phyloP scores from a whole-genome alignment of 2,113 vertebrate species.

The Burhinus oedicnemus region DNA sequence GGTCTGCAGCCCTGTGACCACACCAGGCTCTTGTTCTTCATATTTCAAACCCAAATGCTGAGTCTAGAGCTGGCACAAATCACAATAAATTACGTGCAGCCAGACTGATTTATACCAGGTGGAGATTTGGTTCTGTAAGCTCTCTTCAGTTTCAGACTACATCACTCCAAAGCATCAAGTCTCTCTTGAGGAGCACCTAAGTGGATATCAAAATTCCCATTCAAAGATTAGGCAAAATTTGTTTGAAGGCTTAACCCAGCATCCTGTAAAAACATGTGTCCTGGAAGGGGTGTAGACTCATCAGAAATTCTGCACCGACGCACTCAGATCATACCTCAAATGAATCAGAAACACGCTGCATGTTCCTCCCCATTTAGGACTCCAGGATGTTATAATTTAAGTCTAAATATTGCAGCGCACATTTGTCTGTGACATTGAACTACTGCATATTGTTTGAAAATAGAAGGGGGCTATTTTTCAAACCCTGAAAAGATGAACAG shows the following conservation, averaged over 20 bases:
- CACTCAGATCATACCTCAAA: background rate
- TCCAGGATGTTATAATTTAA: background rate
- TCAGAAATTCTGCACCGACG: background rate
- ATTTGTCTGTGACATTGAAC: conserved; percentile 56
- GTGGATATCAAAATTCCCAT: background rate
- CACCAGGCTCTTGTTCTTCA: background rate
- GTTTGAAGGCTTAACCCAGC: background rate
- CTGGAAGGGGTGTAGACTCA: background rate
- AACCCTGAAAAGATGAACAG: conserved; percentile 24
- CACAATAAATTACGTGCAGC: rapidly evolving
- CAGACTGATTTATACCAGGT: background rate
- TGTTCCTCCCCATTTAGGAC: background rate
- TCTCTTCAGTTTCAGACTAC: background rate
- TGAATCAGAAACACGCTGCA: background rate
- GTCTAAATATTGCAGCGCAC: conserved; percentile 21
- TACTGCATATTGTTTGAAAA: conserved; percentile 55
- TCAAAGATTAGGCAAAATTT: background rate
- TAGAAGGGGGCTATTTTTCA: conserved; percentile 50
- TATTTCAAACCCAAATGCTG: background rate
- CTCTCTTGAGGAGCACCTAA: background rate
- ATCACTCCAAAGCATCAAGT: background rate
- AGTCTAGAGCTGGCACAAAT: background rate
- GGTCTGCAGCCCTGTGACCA: background rate
- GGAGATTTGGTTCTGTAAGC: background rate
- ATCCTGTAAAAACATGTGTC: background rate